A percentile compares a stretch with the other conserved stretches of the same genome.
These are phyloP conservation scores for Falcaria lacertinaria DNA, from an alignment of 2,888 invertebrate genomes.

Conservation along the genomic window DNA sequence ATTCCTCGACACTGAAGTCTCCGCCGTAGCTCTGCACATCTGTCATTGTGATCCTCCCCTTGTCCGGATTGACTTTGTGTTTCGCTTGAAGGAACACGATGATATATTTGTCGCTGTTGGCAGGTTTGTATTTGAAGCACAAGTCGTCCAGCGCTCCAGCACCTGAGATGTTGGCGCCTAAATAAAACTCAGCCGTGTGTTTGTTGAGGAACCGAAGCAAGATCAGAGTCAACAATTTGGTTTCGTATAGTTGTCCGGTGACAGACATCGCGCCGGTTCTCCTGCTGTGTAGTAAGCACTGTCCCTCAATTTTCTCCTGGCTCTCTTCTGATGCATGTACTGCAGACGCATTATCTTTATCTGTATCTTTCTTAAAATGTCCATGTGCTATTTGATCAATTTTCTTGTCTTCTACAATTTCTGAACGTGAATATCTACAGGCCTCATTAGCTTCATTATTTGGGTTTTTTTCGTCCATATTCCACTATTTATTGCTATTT, in stretches of 20 bases:
- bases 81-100: constrained; percentile 37
- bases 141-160: constrained; percentile 7
- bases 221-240: constrained; percentile 4
- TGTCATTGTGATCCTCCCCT: constrained; percentile 24
- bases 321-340: too few species aligned
- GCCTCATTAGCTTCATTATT: too few species aligned
- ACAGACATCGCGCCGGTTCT: constrained; percentile 1
- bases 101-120: constrained; percentile 13
- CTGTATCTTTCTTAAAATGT: too few species aligned
- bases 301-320: too few species aligned
- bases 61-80: constrained; percentile 30
- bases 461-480: too few species aligned
- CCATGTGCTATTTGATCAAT: too few species aligned
- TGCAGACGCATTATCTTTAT: too few species aligned
- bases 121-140: constrained; percentile 20
- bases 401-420: too few species aligned
- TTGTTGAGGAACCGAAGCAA: neutral
- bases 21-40: constrained; percentile 22
- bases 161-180: constrained; percentile 4
- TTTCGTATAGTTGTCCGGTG: constrained; percentile 6
- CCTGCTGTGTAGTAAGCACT: too few species aligned
- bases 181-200: constrained; percentile 2
- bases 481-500: too few species aligned
- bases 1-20: constrained; percentile 28
- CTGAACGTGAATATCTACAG: too few species aligned